Conservation (phyloP, 2,888 invertebrate genomes). For the Sphaerophoria taeniata region DNA sequence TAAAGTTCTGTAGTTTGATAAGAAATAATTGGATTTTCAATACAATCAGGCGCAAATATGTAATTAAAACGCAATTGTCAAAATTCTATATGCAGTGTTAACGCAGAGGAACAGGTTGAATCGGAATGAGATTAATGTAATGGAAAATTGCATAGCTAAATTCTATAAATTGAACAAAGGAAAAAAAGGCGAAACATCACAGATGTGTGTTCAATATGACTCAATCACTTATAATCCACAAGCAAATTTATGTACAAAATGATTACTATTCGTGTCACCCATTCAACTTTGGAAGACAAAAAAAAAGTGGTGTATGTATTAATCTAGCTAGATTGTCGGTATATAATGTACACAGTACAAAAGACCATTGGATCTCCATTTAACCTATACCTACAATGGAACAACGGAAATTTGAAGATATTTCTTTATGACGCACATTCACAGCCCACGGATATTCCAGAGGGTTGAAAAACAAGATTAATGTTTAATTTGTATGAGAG, state of each 20-base stretch:
- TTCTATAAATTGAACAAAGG: conserved; percentile 3
- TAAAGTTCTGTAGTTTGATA: no score
- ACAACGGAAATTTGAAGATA: conserved; percentile 14
- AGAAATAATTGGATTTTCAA: no score
- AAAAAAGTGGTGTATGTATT: neutral
- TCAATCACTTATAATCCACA: conserved; percentile 3
- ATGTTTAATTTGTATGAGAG: conserved; percentile 23
- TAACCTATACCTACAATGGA: neutral
- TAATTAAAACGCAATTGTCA: no score
- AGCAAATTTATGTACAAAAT: conserved; percentile 19
- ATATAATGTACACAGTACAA: conserved; percentile 4
- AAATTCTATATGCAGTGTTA: no score
- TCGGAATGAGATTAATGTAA: no score
- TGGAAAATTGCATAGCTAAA: neutral
- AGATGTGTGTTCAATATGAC: conserved; percentile 50
- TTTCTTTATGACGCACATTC: conserved; percentile 42
- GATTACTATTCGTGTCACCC: conserved; percentile 47
- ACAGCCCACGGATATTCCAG: conserved; percentile 18
- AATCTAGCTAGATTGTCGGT: neutral
- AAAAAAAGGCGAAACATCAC: conserved; percentile 14
- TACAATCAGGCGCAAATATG: no score
- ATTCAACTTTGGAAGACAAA: neutral
- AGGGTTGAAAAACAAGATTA: conserved; percentile 35
- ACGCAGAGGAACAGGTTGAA: no score
- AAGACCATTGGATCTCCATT: conserved; percentile 20